Base-by-base conservation (phyloP, 2,888 invertebrate species). In the Vanessa cardui region DNA sequence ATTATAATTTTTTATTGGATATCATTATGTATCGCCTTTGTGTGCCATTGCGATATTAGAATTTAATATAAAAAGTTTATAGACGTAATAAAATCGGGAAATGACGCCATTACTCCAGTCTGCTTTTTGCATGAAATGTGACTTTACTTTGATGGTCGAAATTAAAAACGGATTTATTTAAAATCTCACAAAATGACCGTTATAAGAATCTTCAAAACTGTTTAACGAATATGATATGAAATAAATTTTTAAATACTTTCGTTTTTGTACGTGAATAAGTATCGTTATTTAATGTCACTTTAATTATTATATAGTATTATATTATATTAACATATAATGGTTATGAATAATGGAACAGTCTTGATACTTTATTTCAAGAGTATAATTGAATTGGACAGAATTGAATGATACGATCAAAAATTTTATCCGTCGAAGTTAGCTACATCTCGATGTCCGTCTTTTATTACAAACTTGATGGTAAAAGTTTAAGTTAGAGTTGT, bases 41-140 rank as follows among this genome's bases (percentile, higher is more conserved):
- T 56, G 44, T 61, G 45, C 50, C 46, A n/a, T 47, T 18, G 20
- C 44, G 39, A 20, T 50, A 62, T 66, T 56, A 62, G 44, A 63
- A 18, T 63, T 63, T 49, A 58, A 65, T 58, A 58, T 69, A 52
- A 59, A 69, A 66, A 26, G 44, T 69, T 66, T 69, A 66, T 69
- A 63, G 66, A 45, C 62, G 63, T 63, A 66, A 69, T 69, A 63
- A 69, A 69, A 66, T 63, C 46, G 62, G 64, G 56, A 58, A 69
- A 65, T 65, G 68, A 16, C 47, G 63, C 68, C 44, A 65, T 65
- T 69, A 66, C 60, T 56, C 54, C 52, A 59, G 60, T 39, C 44
- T 56, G 66, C 52, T 21, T 39, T 50, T 47, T 44, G 60, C 60
- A 54, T 66, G 52, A 56, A 66, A 66, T 52, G 39, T 58, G 50